Base-by-base conservation (phyloP, 2,888 invertebrate genomes). In the Drosophila sordidapex region DNA sequence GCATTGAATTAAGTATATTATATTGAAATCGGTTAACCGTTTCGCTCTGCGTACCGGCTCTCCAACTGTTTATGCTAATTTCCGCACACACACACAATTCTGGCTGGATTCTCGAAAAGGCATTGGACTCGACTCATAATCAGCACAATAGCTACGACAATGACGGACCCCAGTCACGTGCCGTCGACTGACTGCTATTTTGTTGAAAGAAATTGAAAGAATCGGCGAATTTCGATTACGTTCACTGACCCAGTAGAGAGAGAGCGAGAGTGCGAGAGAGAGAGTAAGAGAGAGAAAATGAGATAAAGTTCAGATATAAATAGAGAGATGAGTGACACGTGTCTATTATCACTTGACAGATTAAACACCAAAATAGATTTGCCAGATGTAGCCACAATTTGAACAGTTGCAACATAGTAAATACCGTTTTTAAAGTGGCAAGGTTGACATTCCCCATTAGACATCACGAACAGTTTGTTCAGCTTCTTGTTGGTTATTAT, bases 401-500 rank as follows among this genome's bases (percentile, higher is more conserved):
- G 61, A 75, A 75, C 78, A 78, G 80, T 65, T 79, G 75, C 58
- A 15, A 27, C 49, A 51, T 13, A 2, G 5, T 4, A 15, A 57
- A 64, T 54, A 63, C 0, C 7, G 31, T 27, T 18, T 57, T 64
- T n/a, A 2, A 70, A 68, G 8, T 58, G 73, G 48, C 64, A 69
- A 71, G 59, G 68, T 73, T 75, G 69, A 52, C 49, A 43, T 60
- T 11, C 60, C 33, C 69, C 73, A 75, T 88, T 80, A 69, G 71
- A 15, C 54, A 64, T 60, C 76, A 71, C 73, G 74, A 68, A 56
- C 53, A 52, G 62, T 74, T 81, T 81, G 79, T 58, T 59, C 70
- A 82, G 73, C 61, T 76, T 69, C 3, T 65, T 38, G 33, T 46
- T 59, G 38, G 35, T 54, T 27, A 13, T 7, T 25, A 4, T 2